These are phyloP conservation scores for Helostoma temminkii DNA, from an alignment of 2,797 vertebrate genomes.

Conservation along the genomic window DNA sequence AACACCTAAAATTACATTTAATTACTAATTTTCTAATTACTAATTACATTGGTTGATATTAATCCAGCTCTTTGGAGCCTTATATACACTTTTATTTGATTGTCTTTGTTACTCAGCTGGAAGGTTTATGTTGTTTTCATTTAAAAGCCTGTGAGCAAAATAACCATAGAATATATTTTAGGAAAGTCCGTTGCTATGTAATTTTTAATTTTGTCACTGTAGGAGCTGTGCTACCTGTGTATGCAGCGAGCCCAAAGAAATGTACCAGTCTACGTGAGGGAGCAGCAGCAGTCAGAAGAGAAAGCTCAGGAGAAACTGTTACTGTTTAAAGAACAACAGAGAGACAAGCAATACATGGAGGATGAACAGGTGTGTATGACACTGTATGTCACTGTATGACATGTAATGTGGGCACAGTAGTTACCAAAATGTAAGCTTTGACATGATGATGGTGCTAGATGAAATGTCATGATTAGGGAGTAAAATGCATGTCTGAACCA, in stretches of 20 bases:
- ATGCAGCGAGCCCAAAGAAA: slow-evolving; percentile 85
- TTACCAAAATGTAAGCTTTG: too few relatives aligned
- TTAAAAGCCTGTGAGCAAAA: neutral
- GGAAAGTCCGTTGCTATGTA: neutral
- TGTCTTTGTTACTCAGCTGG: too few relatives aligned
- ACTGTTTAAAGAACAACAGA: slow-evolving; percentile 78
- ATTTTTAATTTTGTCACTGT: neutral
- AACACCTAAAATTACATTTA: too few relatives aligned
- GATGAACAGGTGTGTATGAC: slow-evolving; percentile 76
- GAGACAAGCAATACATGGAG: slow-evolving; percentile 77
- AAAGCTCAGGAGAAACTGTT: slow-evolving; percentile 79
- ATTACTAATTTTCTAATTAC: too few relatives aligned
- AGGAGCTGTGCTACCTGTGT: slow-evolving; percentile 91
- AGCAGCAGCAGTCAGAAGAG: slow-evolving; percentile 78
- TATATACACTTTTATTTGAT: too few relatives aligned
- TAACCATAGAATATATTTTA: neutral
- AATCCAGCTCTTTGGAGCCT: too few relatives aligned
- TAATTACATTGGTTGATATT: too few relatives aligned
- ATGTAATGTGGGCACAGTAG: too few relatives aligned
- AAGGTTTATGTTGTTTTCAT: neutral
- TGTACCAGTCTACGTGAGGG: slow-evolving; percentile 67
- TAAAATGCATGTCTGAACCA: too few relatives aligned
- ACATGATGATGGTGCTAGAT: neutral
- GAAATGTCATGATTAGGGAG: too few relatives aligned
- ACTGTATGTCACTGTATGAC: too few relatives aligned